phyloP scores from a whole-genome alignment of 2,113 vertebrate species.

The Cavia porcellus region DNA sequence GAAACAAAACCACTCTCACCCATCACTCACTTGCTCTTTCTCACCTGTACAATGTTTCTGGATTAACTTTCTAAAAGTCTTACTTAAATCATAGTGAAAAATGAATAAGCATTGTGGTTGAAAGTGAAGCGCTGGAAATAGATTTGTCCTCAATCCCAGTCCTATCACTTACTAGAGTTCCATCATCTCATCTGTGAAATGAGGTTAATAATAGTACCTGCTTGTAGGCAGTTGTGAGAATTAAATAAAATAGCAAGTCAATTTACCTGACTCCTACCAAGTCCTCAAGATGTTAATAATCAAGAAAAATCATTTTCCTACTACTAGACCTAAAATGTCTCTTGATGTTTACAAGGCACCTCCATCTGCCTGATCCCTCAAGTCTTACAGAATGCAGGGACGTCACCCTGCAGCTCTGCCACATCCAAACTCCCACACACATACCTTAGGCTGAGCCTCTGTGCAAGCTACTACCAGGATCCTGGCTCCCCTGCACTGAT shows the following conservation, averaged over 20 bases:
- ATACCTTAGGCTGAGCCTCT: not conserved
- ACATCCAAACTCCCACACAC: not conserved
- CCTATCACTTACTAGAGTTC: constrained; percentile 28
- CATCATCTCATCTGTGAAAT: constrained; percentile 56
- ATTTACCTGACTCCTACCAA: not conserved
- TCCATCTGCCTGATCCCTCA: not conserved
- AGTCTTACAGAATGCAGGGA: not conserved
- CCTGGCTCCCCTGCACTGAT: not conserved
- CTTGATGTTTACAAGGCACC: not conserved
- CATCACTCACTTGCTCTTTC: not conserved
- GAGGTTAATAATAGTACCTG: constrained; percentile 35
- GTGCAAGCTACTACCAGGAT: not conserved
- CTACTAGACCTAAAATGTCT: not conserved
- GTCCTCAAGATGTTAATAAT: not conserved
- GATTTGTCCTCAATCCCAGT: constrained; percentile 51
- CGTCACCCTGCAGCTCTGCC: not conserved
- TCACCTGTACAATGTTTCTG: not conserved
- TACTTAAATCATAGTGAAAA: constrained; percentile 43
- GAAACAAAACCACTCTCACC: not conserved
- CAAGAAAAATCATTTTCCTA: not conserved
- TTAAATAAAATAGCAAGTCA: constrained; percentile 10
- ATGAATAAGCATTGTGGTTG: not conserved
- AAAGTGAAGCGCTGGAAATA: constrained; percentile 45
- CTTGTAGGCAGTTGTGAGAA: not conserved
- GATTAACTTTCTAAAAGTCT: constrained; percentile 51